Evolutionary conservation across 2,888 invertebrate genomes (phyloP).

Genomic region (Lycocerus yunnanus): DNA sequence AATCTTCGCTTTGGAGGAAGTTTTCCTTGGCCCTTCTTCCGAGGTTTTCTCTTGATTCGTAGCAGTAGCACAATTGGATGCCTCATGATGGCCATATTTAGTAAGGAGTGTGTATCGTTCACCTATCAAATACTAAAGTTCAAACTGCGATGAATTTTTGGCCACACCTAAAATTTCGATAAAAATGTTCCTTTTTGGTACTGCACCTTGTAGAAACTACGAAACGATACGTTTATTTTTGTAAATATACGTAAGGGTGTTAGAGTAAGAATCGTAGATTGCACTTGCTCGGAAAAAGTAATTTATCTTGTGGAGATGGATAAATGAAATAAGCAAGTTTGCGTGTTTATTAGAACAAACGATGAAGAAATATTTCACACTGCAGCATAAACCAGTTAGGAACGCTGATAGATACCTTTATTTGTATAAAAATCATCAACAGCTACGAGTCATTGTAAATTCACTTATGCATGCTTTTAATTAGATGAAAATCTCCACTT

Average conservation of each 20-base stretch:
- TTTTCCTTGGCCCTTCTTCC: too few species aligned
- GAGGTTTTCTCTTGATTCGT: too few species aligned
- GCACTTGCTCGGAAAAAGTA: neutral
- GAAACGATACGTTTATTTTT: neutral
- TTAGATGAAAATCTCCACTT: constrained; percentile 10
- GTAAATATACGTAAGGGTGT: neutral
- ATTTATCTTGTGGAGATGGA: neutral
- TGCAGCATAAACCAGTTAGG: neutral
- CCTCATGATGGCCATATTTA: too few species aligned
- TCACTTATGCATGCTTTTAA: constrained; percentile 16
- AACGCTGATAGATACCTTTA: neutral
- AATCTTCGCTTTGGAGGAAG: too few species aligned
- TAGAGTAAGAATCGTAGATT: neutral
- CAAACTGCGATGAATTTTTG: too few species aligned
- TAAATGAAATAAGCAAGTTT: neutral
- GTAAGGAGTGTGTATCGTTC: too few species aligned
- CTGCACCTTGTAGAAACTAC: neutral
- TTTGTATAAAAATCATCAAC: neutral
- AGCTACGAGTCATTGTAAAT: neutral
- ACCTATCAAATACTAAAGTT: too few species aligned
- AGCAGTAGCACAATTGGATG: too few species aligned
- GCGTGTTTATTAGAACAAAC: neutral
- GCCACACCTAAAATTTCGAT: too few species aligned
- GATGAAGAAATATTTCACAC: neutral
- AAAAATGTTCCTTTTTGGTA: too few species aligned